Evolutionary conservation across 2,797 vertebrate species (phyloP).

Genomic region (Gobionotothen gibberifrons): DNA sequence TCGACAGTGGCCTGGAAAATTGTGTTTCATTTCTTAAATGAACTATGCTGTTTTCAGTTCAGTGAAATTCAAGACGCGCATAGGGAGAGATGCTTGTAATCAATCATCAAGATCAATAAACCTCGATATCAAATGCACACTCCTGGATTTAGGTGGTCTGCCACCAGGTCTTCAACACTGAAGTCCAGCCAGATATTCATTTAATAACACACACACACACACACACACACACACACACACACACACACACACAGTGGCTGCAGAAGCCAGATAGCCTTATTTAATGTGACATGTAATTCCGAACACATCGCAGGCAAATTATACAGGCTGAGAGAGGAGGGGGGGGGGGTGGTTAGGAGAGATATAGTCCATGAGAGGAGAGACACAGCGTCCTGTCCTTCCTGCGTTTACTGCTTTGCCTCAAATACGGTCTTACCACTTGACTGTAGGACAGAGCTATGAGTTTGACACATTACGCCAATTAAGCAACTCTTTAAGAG

Average conservation of each 20-base stretch:
- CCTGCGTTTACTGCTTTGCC: conserved; percentile 11
- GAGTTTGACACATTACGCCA: conserved; percentile 27
- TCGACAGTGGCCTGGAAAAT: too few species aligned
- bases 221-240: conserved; percentile 6
- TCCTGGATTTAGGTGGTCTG: too few species aligned
- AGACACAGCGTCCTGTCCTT: conserved; percentile 22
- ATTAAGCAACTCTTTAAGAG: conserved; percentile 38
- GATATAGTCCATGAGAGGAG: conserved; percentile 39
- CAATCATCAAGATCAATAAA: too few species aligned
- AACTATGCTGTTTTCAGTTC: too few species aligned
- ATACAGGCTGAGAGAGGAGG: conserved; percentile 44
- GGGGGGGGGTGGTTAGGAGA: conserved; percentile 12
- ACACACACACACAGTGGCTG: conserved; percentile 35
- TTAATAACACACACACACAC: conserved; percentile 36
- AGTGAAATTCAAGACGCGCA: too few species aligned
- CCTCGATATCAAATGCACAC: too few species aligned
- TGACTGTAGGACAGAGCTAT: conserved; percentile 13
- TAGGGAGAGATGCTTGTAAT: too few species aligned
- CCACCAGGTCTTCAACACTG: neutral
- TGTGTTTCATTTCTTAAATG: too few species aligned
- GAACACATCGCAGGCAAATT: conserved; percentile 63
- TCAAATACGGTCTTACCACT: conserved; percentile 18
- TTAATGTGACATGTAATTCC: conserved; percentile 74
- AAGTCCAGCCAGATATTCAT: conserved; percentile 32
- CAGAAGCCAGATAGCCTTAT: conserved; percentile 60